Base-by-base conservation (phyloP, 2,797 vertebrate species). In the Leptatherina wallacei region DNA sequence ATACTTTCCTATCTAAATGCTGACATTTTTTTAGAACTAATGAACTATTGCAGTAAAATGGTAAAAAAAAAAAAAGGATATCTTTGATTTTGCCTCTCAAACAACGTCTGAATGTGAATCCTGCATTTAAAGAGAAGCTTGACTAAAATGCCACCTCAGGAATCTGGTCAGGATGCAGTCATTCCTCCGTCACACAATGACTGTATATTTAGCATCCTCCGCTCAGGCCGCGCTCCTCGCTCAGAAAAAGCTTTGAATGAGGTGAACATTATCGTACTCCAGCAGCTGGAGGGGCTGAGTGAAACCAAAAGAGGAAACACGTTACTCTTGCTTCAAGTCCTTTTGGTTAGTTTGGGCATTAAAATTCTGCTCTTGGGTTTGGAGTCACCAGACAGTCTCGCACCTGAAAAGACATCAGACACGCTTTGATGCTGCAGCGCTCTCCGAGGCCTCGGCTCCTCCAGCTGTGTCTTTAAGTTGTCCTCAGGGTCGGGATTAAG, bases 401-500 rank as follows among this genome's bases (percentile, higher is more conserved):
- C 35, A 29, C 44, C 57, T 73, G 65, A 61, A 68, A 55, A 56
- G 10, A 27, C 16, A 58, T 47, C 55, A 30, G 64, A 65, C 35
- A 55, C 1, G 1, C 63, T 74, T 61, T 33, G 32, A 47, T 71
- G 60, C 77, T 44, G 3, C 61, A 42, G 60, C 32, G 29, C 35
- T 29, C 66, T 69, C 47, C 38, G 22, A 70, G 3, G 22, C 56
- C 29, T 65, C 29, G 13, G 12, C 36, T 81, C 61, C 73, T 77
- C 24, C 51, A 33, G 7, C 63, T 73, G 1, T 0, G 40, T 71
- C 55, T 78, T n/a, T 24, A 24, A 56, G 59, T 40, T 42, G 61
- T 76, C 66, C 63, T 68, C 9, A 0, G 66, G 82, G 62, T 78
- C 74, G 13, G 74, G 80, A 81, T 83, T 71, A 65, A 75, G 63